These are phyloP conservation scores for Caenorhabditis uteleia DNA, from an alignment of 2,888 invertebrate species.

Conservation along the genomic window DNA sequence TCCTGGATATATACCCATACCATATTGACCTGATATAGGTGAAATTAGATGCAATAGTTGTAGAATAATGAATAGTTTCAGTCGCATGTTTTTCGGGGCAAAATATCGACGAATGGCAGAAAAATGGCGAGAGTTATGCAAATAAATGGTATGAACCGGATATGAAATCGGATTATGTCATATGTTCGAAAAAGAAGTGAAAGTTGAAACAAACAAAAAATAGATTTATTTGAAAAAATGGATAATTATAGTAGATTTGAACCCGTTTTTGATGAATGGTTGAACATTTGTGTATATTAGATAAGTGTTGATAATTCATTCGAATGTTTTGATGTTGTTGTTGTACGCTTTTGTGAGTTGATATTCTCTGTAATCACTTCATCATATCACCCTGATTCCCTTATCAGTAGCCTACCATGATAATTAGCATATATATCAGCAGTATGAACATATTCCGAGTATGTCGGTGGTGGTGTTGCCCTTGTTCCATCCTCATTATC, in stretches of 20 bases:
- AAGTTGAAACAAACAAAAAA: not conserved
- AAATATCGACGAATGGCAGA: not conserved
- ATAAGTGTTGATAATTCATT: not conserved
- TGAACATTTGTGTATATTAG: not conserved
- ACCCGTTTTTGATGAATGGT: not conserved
- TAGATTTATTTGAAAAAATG: not conserved
- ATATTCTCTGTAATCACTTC: not conserved
- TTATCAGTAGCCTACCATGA: slow-evolving; percentile 37
- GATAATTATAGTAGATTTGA: not conserved
- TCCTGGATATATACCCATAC: slow-evolving; percentile 21
- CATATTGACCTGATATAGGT: slow-evolving; percentile 11
- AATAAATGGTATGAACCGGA: no score
- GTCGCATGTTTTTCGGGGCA: no score
- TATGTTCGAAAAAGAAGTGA: not conserved
- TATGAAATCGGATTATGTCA: not conserved
- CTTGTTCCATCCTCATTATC: slow-evolving; percentile 24
- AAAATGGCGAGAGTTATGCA: no score
- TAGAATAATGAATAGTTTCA: no score
- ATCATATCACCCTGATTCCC: no score
- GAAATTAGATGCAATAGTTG: not conserved
- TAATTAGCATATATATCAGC: slow-evolving; percentile 43
- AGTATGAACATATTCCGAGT: slow-evolving; percentile 44
- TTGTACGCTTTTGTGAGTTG: not conserved
- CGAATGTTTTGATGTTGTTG: not conserved
- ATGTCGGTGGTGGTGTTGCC: slow-evolving; percentile 49